These are phyloP conservation scores for Lordiphosa fenestrarum DNA, from an alignment of 2,888 invertebrate genomes.

Conservation along the genomic window DNA sequence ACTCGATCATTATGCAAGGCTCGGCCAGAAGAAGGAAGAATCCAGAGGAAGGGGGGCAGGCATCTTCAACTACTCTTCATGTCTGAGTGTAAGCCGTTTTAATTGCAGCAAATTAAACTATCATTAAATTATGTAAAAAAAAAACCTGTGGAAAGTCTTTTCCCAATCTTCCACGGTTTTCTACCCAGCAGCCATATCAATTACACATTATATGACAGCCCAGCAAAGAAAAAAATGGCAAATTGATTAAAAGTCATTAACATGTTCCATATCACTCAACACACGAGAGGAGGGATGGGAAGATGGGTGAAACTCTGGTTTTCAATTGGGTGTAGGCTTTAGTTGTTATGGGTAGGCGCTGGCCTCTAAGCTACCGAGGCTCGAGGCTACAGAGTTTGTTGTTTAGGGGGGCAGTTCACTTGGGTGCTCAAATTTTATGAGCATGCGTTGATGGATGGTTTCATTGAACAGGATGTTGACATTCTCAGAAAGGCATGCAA, in stretches of 20 bases:
- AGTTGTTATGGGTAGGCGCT: conserved; percentile 2
- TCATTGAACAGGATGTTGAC: conserved; percentile 42
- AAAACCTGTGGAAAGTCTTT: conserved; percentile 28
- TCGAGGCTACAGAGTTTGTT: conserved; percentile 8
- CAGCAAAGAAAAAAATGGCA: conserved; percentile 40
- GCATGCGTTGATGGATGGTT: conserved; percentile 42
- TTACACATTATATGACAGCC: conserved; percentile 48
- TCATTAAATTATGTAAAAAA: conserved; percentile 56
- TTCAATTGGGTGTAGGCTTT: conserved; percentile 25
- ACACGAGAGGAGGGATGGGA: conserved; percentile 14
- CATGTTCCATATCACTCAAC: conserved; percentile 71
- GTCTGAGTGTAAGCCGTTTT: conserved; percentile 52
- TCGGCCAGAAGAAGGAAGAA: not conserved
- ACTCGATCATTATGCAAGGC: conserved; percentile 24
- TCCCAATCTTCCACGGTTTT: conserved; percentile 2
- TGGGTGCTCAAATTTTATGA: conserved; percentile 58
- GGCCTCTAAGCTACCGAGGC: conserved; percentile 17
- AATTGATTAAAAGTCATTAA: conserved; percentile 72
- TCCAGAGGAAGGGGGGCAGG: not conserved
- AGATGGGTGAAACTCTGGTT: conserved; percentile 2
- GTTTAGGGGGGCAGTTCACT: conserved; percentile 38
- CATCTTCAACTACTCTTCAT: conserved; percentile 28
- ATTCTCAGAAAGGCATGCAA: conserved; percentile 3
- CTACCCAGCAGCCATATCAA: conserved; percentile 43
- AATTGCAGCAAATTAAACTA: conserved; percentile 66